Evolutionary conservation across 2,888 invertebrate species (phyloP), one percentile per base, ranked within the genome.

Genomic region (Tuta absoluta): DNA sequence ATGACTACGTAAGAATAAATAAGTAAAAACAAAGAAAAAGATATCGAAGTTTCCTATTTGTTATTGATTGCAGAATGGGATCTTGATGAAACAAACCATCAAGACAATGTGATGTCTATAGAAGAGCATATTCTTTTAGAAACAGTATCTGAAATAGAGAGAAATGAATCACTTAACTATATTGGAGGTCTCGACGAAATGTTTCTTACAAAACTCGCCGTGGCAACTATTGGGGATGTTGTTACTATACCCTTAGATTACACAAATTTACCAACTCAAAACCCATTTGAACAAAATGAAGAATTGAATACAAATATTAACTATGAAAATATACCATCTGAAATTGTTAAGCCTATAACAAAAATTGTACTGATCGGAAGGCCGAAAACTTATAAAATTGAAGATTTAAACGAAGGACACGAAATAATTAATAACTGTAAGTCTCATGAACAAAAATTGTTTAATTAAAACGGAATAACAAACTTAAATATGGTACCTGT

Each of bases 301-400:
- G 1, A 58, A 28, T 11, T 19, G 10, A 38, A 21, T 14, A 58
- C 17, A 1, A 19, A 58, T 17, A 12, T 12, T 33, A 1, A 21
- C 1, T 2, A 1, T 5, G 23, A 28, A 33, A 33, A 28, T 33
- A 23, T 53, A 12, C 33, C 56, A 5, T 4, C n/a, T 14, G 37
- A 38, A 58, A 19, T 38, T 21, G 0, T 0, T 38, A 38, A 17
- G 19, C 11, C 48, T 4, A 79, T 74, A 64, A 77, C 72, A 51
- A 85, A 73, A 71, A 49, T 72, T 8, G 75, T 68, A 64, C 66
- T 80, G 1, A 71, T 89, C 61, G 89, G 89, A 64, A 79, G 89
- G 69, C 87, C 84, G 3, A 87, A 83, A 72, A 67, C 86, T 4
- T 89, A 89, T 59, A 78, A 84, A 45, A 72, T 88, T 48, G 84